These are phyloP conservation scores for Allacma fusca DNA, from an alignment of 2,888 invertebrate genomes.

Conservation along the genomic window DNA sequence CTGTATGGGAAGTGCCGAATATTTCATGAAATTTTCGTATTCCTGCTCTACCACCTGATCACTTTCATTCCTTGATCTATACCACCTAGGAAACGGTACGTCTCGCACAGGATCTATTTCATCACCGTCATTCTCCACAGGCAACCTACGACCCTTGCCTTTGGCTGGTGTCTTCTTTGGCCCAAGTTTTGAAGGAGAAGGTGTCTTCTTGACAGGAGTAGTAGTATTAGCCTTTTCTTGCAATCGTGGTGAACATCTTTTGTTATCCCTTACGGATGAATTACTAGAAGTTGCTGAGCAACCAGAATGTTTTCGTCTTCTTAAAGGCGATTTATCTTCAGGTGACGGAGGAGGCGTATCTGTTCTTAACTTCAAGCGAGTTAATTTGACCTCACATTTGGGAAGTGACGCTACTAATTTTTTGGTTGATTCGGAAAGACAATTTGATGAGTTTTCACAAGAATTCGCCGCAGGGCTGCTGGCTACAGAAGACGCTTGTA, in stretches of 20 bases:
- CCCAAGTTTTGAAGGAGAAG: background rate
- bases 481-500: too few relatives aligned
- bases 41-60: background rate
- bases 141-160: background rate
- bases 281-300: background rate
- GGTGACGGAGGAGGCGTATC: background rate
- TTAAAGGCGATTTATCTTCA: background rate
- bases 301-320: background rate
- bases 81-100: background rate
- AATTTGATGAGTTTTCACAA: background rate
- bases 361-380: background rate
- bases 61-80: background rate
- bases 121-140: background rate
- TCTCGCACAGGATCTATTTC: background rate
- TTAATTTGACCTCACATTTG: background rate
- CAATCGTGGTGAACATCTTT: background rate
- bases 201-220: background rate
- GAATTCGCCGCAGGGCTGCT: background rate
- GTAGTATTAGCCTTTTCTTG: background rate
- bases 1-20: background rate
- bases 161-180: background rate
- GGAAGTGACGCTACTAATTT: background rate
- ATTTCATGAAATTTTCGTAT: conserved; percentile 7
- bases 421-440: background rate
- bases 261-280: background rate